Base-by-base conservation (phyloP, 2,797 vertebrate genomes). In the Rhinatrema bivittatum region DNA sequence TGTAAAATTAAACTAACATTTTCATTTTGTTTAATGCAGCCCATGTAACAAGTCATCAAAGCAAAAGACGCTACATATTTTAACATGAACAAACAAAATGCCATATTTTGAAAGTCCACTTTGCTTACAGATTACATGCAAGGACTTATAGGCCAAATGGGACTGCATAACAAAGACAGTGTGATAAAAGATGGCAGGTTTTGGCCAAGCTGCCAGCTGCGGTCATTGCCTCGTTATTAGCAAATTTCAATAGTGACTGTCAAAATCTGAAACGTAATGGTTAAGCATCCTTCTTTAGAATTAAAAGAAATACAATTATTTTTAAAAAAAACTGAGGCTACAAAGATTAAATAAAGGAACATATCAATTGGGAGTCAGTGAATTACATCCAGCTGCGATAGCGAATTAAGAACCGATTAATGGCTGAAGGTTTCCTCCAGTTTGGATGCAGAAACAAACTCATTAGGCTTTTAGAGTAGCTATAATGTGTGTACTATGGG, bases 381-480 rank as follows among this genome's bases (percentile, higher is more conserved):
- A 83, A 82, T 79, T 80, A 77, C 79, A 82, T 84, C 82, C 81
- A 85, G 82, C 84, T 84, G 84, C 74, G 81, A 78, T 71, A 80
- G 76, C 78, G 81, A 86, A 86, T 86, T 85, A 86, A 83, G 78
- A 78, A 80, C 74, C 80, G 76, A 85, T 86, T 86, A 86, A 86
- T 85, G 81, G 78, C 70, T 75, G 76, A 81, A 78, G 79, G 79
- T 81, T 83, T 85, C 79, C 73, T 86, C 78, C 76, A 81, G 79
- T 82, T 83, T 85, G 79, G 78, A 86, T 74, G 79, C 81, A 31
- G 82, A 76, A 81, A 78, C 78, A 91, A 89, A 80, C 91, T 95
- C 91, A 96, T 96, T 93, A 96, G 91, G 89, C 89, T 88, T 90
- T 86, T 85, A 87, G 87, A 87, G 81, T 76, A 83, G 84, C 85